Evolutionary conservation across 2,888 invertebrate species (phyloP).

Genomic region (Tryphoninae sp.): DNA sequence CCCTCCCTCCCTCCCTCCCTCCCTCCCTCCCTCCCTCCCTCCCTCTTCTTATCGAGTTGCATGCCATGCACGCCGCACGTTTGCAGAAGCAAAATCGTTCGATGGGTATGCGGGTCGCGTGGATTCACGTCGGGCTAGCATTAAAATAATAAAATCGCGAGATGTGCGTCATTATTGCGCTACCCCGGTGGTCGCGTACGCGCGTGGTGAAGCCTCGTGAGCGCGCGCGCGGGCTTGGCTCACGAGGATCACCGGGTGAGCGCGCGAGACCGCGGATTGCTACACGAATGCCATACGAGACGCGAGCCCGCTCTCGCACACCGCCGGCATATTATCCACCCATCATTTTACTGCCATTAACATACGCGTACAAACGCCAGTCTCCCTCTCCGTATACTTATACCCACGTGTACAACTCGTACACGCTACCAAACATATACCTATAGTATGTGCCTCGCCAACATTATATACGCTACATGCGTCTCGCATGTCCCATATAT

Average conservation of each 20-base stretch:
- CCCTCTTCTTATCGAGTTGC: background rate
- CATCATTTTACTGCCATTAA: slow-evolving; percentile 74
- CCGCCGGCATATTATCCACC: slow-evolving; percentile 72
- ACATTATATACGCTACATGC: too few relatives aligned
- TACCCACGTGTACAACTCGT: background rate
- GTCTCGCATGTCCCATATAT: too few relatives aligned
- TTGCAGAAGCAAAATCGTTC: slow-evolving; percentile 55
- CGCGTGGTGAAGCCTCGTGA: background rate
- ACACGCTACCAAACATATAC: background rate
- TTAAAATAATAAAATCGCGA: slow-evolving; percentile 79
- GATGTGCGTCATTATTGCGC: slow-evolving; percentile 79
- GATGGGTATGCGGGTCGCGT: slow-evolving; percentile 77
- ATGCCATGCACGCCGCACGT: slow-evolving; percentile 32
- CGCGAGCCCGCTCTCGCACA: slow-evolving; percentile 60
- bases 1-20: background rate
- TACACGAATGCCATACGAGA: slow-evolving; percentile 15
- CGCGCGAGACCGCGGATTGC: slow-evolving; percentile 16
- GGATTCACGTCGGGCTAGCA: slow-evolving; percentile 71
- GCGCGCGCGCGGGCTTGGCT: too few relatives aligned
- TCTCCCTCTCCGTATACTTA: slow-evolving; percentile 19
- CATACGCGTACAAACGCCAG: slow-evolving; percentile 64
- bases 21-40: background rate
- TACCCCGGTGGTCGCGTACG: slow-evolving; percentile 74
- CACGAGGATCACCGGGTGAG: slow-evolving; percentile 20
- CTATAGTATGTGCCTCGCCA: slow-evolving; percentile 2